A percentile compares a stretch with the other conserved stretches of the same genome.
Evolutionary conservation across 2,888 invertebrate species (phyloP).

Genomic region (Aphodius granarius): DNA sequence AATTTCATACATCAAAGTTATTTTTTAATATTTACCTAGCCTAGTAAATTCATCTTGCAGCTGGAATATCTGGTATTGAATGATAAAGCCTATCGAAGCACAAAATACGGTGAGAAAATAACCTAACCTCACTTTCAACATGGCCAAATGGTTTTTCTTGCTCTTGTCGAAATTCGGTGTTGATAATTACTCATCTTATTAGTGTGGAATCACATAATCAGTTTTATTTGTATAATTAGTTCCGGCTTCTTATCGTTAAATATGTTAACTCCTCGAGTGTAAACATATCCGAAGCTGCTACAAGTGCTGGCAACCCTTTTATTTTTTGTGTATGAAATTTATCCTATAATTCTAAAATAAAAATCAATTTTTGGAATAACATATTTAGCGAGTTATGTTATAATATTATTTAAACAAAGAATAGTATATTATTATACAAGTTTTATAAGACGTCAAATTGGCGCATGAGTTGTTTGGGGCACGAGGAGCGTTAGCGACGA

Average conservation of each 20-base stretch:
- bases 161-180: background rate
- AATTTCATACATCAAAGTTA: background rate
- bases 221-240: background rate
- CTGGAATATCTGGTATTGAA: slow-evolving; percentile 36
- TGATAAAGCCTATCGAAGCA: slow-evolving; percentile 32
- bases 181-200: background rate
- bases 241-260: background rate
- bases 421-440: no score
- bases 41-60: slow-evolving; percentile 32
- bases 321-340: no score
- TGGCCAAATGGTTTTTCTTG: slow-evolving; percentile 8
- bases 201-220: background rate
- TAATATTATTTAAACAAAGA: no score
- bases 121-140: slow-evolving; percentile 38
- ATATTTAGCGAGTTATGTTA: no score
- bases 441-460: no score
- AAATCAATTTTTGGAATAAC: no score
- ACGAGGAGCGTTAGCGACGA: no score
- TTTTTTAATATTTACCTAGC: slow-evolving; percentile 29
- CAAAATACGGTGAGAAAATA: slow-evolving; percentile 35
- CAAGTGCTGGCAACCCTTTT: no score
- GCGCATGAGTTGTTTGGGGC: no score
- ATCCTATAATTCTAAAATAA: no score
- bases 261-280: background rate
- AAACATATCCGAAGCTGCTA: background rate